phyloP scores from a whole-genome alignment of 2,888 invertebrate genomes.

The Eristalis intricaria region DNA sequence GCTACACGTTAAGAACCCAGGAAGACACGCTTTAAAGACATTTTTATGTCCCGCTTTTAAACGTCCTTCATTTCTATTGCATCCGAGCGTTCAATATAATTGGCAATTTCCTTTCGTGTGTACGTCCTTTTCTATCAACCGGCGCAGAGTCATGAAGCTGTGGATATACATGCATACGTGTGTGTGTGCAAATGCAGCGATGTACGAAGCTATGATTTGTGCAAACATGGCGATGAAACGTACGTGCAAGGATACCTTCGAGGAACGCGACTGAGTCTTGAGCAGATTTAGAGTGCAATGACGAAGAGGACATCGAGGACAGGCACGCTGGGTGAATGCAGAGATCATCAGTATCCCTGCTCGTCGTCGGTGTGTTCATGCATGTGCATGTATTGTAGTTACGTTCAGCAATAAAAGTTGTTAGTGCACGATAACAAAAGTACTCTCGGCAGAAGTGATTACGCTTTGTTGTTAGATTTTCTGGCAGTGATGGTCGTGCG shows the following conservation, averaged over 20 bases:
- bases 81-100: constrained; percentile 7
- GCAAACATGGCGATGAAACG: constrained; percentile 20
- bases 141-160: constrained; percentile 4
- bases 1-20: neutral
- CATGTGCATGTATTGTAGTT: constrained; percentile 27
- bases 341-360: constrained; percentile 19
- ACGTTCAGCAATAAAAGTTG: constrained; percentile 64
- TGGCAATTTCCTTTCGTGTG: constrained; percentile 19
- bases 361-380: neutral
- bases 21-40: neutral
- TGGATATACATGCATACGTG: neutral
- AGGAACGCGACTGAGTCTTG: neutral
- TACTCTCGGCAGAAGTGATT: constrained; percentile 43
- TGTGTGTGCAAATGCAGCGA: neutral
- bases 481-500: neutral
- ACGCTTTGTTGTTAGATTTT: constrained; percentile 32
- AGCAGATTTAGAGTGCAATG: constrained; percentile 37
- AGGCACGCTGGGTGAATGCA: neutral
- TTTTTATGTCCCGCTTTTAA: neutral
- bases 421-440: constrained; percentile 65
- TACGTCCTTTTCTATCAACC: constrained; percentile 20
- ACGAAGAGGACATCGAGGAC: constrained; percentile 19
- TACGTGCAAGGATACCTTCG: neutral
- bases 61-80: neutral
- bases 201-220: constrained; percentile 32